Base-by-base conservation (phyloP, 2,797 vertebrate genomes). In the Helostoma temminkii region DNA sequence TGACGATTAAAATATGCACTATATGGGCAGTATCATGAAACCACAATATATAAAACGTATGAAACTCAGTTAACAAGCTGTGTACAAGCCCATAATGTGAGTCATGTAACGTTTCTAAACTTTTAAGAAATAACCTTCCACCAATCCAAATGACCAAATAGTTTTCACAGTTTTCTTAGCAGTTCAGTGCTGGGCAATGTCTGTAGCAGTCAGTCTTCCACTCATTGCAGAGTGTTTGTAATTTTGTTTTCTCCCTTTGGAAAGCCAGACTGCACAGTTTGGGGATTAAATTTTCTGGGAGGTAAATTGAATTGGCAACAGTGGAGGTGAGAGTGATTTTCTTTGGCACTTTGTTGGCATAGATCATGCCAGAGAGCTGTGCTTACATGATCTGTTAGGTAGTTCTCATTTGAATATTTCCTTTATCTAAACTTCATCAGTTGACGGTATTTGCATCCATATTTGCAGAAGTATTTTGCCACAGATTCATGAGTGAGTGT, bases 301-400 rank as follows among this genome's bases (percentile, higher is more conserved):
- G 86, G 71, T 85, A 88, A 92, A 89, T 90, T 88, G 77, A 88
- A 86, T 88, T 89, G 89, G 87, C 89, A 85, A 85, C 78, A 83
- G 73, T 70, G 9, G 72, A 61, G 54, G 66, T 84, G 86, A 83
- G 82, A 60, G 52, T 87, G 83, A 89, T 89, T 88, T 84, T 83
- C 76, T 73, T 69, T 76, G 87, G 84, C 81, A 71, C 70, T 77
- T 85, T 58, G 41, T 76, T 81, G 78, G 69, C 81, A 72, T 64
- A 24, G 39, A 65, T 72, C 28, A n/a, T 41, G 55, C 66, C 42
- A 26, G 49, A 28, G 52, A 54, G 47, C 49, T 11, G 58, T 56
- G 36, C 37, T 24, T 2, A 59, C 59, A 39, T 65, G 50, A 80
- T 82, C 47, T 37, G 41, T 58, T 70, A 66, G 34, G 63, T 70